Base-by-base conservation (phyloP, 2,888 invertebrate species). In the Gandaritis pyraliata region DNA sequence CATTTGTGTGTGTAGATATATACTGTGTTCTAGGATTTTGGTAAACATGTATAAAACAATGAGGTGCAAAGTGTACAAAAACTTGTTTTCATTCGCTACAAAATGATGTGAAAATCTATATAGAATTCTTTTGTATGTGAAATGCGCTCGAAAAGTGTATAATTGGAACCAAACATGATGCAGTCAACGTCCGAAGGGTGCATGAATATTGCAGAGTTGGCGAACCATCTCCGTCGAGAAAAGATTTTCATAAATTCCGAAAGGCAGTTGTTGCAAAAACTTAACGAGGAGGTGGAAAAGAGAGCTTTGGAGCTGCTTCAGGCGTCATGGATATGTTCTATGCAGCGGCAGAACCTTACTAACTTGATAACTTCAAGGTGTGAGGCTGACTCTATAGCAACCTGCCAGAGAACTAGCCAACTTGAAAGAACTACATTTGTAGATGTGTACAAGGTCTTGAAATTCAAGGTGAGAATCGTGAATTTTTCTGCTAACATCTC, bases 181-280 rank as follows among this genome's bases (percentile, higher is more conserved):
- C 92, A 91, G 85, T 85, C 91, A 58, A 83, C 88, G 46, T 84
- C 91, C 18, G 92, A 91, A 66, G 89, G 90, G 64, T 90, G 90
- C 72, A 85, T 91, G 86, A 91, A 92, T 72, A 91, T 92, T 66
- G 87, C 91, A 58, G 92, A 92, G 75, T 74, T 93, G 69, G 92
- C 92, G 29, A 89, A 88, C 70, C 95, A 96, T 81, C 90, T 98
- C 71, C 94, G 96, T 60, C 95, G 96, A 81, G 98, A 98, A 86
- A 95, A 96, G 75, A 93, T 98, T 59, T 97, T 97, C 83, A 96
- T 98, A 58, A 94, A 94, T 72, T 96, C 96, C 2, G 98, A 98
- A 83, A 95, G 96, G 83, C 95, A 95, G 78, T 95, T 96, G 83
- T 94, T 97, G 77, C 95, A 96, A 74, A 94, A 94, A 75, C 90